These are phyloP conservation scores for Hyalella azteca DNA, from an alignment of 2,888 invertebrate genomes.

Conservation along the genomic window DNA sequence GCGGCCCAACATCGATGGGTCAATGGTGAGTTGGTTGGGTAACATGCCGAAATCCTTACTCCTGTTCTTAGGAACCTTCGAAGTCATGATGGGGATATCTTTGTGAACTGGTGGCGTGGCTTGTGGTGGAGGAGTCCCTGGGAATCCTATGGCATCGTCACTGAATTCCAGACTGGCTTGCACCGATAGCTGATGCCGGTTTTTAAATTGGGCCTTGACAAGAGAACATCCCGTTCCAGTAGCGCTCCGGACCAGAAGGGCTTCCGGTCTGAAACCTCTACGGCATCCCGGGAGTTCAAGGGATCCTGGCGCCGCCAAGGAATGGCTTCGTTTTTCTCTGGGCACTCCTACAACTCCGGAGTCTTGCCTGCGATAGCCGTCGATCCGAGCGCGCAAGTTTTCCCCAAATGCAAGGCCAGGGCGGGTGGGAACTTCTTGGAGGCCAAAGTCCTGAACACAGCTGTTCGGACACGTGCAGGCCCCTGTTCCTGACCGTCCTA, in stretches of 20 bases:
- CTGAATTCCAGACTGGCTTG: slow-evolving; percentile 23
- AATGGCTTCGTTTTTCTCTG: slow-evolving; percentile 37
- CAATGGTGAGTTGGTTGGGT: slow-evolving; percentile 5
- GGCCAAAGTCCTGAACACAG: slow-evolving; percentile 15
- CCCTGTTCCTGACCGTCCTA: not conserved
- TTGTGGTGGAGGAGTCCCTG: slow-evolving; percentile 36
- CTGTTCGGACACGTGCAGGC: slow-evolving; percentile 32
- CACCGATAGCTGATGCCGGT: slow-evolving; percentile 32
- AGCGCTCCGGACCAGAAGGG: slow-evolving; percentile 10
- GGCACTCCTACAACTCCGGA: slow-evolving; percentile 22
- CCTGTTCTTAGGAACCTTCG: not conserved
- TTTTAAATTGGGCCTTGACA: slow-evolving; percentile 31
- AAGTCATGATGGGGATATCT: slow-evolving; percentile 34
- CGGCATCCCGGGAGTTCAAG: slow-evolving; percentile 16
- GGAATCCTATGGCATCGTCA: slow-evolving; percentile 24
- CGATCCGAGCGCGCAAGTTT: slow-evolving; percentile 10
- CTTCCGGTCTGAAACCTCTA: slow-evolving; percentile 18
- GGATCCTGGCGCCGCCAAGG: slow-evolving; percentile 27
- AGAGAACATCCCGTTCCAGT: not conserved
- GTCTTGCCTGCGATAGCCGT: slow-evolving; percentile 33
- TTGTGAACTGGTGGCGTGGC: slow-evolving; percentile 31
- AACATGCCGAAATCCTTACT: slow-evolving; percentile 5
- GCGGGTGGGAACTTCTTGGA: not conserved
- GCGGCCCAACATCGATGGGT: not conserved
- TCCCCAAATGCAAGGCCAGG: not conserved